These are phyloP conservation scores for Sympetrum striolatum DNA, from an alignment of 2,888 invertebrate genomes.

Conservation along the genomic window DNA sequence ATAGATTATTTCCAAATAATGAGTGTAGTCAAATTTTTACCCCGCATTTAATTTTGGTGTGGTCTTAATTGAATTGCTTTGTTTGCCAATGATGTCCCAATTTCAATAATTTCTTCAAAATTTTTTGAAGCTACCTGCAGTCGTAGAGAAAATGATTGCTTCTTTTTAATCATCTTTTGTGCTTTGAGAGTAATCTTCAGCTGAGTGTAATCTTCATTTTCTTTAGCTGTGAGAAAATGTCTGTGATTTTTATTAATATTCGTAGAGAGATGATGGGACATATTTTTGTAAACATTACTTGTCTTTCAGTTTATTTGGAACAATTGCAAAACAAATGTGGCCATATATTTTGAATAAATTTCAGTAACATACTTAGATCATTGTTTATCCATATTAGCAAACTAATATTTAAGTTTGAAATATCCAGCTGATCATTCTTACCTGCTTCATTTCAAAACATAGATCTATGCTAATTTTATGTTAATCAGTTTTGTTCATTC, in stretches of 20 bases:
- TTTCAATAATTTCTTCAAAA: background rate
- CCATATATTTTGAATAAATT: constrained; percentile 20
- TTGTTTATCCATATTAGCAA: background rate
- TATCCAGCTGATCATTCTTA: background rate
- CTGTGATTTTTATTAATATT: constrained; percentile 39
- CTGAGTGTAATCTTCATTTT: background rate
- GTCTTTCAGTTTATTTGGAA: constrained; percentile 2
- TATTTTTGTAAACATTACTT: constrained; percentile 38
- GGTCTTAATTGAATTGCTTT: constrained; percentile 29
- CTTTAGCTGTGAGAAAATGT: constrained; percentile 32
- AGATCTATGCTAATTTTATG: background rate
- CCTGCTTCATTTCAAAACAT: background rate
- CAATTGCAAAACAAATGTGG: constrained; percentile 6
- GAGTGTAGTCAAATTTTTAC: constrained; percentile 4
- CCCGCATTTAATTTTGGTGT: constrained; percentile 39
- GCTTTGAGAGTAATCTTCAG: background rate
- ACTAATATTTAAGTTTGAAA: background rate
- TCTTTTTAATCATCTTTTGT: background rate
- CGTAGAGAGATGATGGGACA: constrained; percentile 28
- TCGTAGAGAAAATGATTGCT: background rate
- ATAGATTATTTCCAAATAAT: constrained; percentile 25
- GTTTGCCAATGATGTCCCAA: constrained; percentile 25
- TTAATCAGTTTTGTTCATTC: background rate
- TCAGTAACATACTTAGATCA: constrained; percentile 3
- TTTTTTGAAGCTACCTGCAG: background rate